Conservation (phyloP, 2,797 vertebrate genomes). For the Smutsia temminckii region DNA sequence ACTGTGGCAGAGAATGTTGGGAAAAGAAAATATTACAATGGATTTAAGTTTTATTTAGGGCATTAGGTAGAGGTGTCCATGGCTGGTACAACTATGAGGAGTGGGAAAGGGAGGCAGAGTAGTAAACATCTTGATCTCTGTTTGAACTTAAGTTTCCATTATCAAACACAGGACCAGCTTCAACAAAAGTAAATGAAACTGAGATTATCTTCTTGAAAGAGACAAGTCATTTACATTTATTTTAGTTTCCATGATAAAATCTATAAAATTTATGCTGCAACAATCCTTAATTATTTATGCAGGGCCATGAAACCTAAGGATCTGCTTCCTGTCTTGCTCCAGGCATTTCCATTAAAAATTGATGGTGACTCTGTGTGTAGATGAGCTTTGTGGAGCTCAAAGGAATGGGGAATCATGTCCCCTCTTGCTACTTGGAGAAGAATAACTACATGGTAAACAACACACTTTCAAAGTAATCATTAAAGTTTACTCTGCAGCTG, state of each 20-base stretch:
- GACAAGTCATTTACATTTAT: conserved; percentile 53
- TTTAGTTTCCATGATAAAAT: conserved; percentile 65
- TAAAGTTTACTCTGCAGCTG: conserved; percentile 67
- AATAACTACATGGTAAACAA: conserved; percentile 63
- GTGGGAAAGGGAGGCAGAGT: neutral
- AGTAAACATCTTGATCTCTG: neutral
- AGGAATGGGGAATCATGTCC: neutral
- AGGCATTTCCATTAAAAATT: conserved; percentile 66
- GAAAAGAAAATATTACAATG: neutral
- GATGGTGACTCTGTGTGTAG: conserved; percentile 34
- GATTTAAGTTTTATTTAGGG: neutral
- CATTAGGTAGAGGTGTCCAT: neutral
- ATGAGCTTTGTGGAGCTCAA: conserved; percentile 32
- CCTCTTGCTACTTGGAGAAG: conserved; percentile 44
- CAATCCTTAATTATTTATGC: conserved; percentile 27
- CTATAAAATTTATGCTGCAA: neutral
- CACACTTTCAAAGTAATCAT: conserved; percentile 60
- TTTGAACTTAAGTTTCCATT: conserved; percentile 38
- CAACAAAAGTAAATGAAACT: conserved; percentile 52
- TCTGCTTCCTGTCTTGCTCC: conserved; percentile 46
- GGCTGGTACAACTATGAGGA: neutral
- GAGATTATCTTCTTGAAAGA: conserved; percentile 43
- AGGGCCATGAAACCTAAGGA: conserved; percentile 9
- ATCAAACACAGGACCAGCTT: neutral
- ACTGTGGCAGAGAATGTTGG: neutral